Percentiles rank a stretch among this genome's conserved stretches.
These are phyloP conservation scores for Yponomeuta cagnagella DNA, from an alignment of 2,888 invertebrate genomes.

Conservation along the genomic window DNA sequence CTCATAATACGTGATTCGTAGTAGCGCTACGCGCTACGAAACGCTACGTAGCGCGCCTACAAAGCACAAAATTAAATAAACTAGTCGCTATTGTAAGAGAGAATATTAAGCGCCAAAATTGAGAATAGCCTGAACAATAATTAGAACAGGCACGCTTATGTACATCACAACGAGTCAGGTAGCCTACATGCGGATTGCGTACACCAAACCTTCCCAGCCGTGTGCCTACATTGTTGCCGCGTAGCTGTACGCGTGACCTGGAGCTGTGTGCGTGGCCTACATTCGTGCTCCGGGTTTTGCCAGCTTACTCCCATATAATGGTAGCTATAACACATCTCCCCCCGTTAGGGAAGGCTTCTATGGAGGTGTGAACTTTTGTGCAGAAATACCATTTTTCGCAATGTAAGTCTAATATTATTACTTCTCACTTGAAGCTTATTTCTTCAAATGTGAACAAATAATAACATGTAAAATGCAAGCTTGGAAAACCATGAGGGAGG, in stretches of 20 bases:
- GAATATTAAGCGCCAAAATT: background rate
- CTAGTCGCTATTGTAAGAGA: background rate
- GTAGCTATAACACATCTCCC: conserved; percentile 29
- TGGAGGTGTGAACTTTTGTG: conserved; percentile 24
- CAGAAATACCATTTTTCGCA: no score
- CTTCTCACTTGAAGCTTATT: no score
- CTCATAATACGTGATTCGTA: background rate
- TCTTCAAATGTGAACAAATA: no score
- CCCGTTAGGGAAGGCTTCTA: conserved; percentile 31
- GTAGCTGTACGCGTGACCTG: conserved; percentile 27
- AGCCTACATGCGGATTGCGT: conserved; percentile 26
- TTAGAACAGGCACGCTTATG: conserved; percentile 18
- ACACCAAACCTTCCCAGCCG: conserved; percentile 4
- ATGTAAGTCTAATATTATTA: no score
- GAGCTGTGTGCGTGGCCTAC: conserved; percentile 57
- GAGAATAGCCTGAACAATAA: conserved; percentile 3
- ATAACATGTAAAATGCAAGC: no score
- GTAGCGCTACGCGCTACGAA: conserved; percentile 2
- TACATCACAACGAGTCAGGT: conserved; percentile 34
- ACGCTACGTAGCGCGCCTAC: background rate
- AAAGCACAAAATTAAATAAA: background rate
- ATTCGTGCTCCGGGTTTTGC: conserved; percentile 34
- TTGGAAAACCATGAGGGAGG: no score
- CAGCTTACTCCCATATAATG: conserved; percentile 30
- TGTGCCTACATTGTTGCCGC: background rate